Evolutionary conservation across 2,113 vertebrate genomes (phyloP).

Genomic region (Pipra filicauda): DNA sequence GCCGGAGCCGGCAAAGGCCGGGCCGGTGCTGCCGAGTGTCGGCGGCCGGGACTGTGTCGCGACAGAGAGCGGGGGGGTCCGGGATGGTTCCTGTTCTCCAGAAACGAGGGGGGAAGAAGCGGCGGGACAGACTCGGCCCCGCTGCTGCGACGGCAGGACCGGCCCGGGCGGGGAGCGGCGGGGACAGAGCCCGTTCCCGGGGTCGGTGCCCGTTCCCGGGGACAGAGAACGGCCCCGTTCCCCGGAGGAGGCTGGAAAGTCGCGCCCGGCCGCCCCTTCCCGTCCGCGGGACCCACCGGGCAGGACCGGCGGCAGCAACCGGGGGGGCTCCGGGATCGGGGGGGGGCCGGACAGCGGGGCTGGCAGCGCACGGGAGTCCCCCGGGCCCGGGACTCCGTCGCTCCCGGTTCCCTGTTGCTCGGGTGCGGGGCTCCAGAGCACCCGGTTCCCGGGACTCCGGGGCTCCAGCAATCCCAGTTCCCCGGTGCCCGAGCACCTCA

Average conservation of each 20-base stretch:
- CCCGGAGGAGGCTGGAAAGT: neutral
- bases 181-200: neutral
- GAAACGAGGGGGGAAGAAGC: neutral
- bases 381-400: neutral
- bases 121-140: neutral
- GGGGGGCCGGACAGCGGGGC: neutral
- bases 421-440: neutral
- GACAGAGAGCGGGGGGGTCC: neutral
- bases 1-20: neutral
- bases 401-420: neutral
- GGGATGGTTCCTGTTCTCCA: neutral
- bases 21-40: neutral
- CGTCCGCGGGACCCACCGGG: neutral
- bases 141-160: neutral
- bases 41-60: neutral
- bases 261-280: neutral
- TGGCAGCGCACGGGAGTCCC: neutral
- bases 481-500: neutral
- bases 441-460: fast-evolving
- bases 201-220: neutral
- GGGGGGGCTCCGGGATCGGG: neutral
- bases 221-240: neutral
- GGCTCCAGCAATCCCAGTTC: neutral
- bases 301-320: neutral
- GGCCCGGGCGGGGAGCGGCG: neutral